Percentiles rank a stretch among this genome's conserved stretches.
These are phyloP conservation scores for Panurus biarmicus DNA, from an alignment of 2,113 vertebrate species.

Conservation along the genomic window DNA sequence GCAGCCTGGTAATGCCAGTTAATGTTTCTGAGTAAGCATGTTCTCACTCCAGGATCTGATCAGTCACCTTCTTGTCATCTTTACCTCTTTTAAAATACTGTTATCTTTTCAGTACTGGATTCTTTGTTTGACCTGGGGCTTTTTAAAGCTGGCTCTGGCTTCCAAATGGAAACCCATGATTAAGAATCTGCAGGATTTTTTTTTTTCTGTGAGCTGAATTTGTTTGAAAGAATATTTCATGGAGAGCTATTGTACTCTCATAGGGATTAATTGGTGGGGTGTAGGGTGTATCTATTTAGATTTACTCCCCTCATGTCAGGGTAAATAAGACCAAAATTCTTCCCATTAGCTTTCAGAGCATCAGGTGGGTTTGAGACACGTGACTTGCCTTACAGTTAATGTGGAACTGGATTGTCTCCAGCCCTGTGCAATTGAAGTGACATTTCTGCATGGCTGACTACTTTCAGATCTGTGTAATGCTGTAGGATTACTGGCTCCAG, in stretches of 20 bases:
- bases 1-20: neutral
- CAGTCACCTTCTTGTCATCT: neutral
- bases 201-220: neutral
- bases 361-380: neutral
- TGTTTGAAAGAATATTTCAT: neutral
- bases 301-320: neutral
- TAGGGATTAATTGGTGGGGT: neutral
- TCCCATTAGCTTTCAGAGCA: neutral
- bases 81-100: slow-evolving; percentile 15
- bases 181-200: neutral
- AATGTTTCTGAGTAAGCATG: neutral
- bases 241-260: neutral
- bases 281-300: neutral
- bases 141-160: slow-evolving; percentile 18
- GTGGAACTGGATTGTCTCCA: neutral
- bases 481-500: neutral
- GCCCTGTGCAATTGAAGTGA: neutral
- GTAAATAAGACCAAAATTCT: neutral
- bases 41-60: neutral
- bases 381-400: neutral
- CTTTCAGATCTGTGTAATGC: neutral
- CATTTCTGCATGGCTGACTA: neutral
- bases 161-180: neutral
- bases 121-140: slow-evolving; percentile 25
- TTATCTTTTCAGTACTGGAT: neutral